Conservation (phyloP, 2,113 vertebrate species). For the Amblyornis subalaris region DNA sequence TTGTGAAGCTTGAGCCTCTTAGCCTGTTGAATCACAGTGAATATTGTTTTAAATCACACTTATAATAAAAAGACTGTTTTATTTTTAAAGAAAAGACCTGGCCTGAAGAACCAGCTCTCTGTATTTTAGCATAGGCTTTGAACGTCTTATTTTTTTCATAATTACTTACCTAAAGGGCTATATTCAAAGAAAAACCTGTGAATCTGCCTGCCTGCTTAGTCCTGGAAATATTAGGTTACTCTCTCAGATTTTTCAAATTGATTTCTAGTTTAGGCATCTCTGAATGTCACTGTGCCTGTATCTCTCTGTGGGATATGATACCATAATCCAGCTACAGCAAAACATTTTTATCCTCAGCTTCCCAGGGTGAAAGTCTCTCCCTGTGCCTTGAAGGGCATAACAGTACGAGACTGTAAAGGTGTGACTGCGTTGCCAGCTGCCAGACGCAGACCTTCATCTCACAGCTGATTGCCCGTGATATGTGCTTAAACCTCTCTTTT, state of each 20-base stretch:
- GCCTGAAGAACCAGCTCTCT: not conserved
- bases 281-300: not conserved
- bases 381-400: not conserved
- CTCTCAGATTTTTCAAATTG: not conserved
- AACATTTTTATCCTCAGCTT: not conserved
- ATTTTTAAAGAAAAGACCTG: not conserved
- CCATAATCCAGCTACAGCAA: not conserved
- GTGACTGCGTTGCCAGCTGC: not conserved
- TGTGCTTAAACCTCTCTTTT: not conserved
- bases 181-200: not conserved
- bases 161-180: not conserved
- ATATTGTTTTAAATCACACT: not conserved
- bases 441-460: not conserved
- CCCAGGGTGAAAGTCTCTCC: not conserved
- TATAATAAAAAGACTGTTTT: not conserved
- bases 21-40: not conserved
- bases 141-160: not conserved
- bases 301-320: not conserved
- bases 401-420: not conserved
- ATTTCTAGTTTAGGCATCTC: not conserved
- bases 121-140: not conserved
- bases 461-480: not conserved
- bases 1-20: not conserved
- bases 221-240: not conserved
- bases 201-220: not conserved